A percentile compares a stretch with the other conserved stretches of the same genome.
Conservation (phyloP, 2,113 vertebrate genomes). For the Bubo blakistoni region DNA sequence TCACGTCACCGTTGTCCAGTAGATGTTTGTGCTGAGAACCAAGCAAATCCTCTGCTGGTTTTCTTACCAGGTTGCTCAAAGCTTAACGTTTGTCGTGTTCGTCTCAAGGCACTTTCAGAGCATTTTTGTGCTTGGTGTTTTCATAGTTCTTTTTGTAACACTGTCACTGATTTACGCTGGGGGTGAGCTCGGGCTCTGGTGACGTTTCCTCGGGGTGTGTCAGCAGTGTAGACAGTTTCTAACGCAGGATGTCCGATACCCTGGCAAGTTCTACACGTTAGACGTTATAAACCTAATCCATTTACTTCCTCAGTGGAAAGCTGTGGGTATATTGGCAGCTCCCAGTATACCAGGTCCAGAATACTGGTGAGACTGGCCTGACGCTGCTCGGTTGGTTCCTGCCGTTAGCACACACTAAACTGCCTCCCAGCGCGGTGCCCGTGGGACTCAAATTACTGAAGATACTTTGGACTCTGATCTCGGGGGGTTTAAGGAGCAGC, state of each 20-base stretch:
- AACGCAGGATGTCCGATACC: background rate
- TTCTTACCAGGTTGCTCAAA: background rate
- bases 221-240: background rate
- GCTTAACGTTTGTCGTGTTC: background rate
- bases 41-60: background rate
- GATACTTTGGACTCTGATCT: background rate
- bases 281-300: background rate
- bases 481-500: background rate
- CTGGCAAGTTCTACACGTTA: background rate
- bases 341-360: background rate
- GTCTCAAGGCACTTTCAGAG: background rate
- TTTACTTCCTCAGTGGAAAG: background rate
- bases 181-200: background rate
- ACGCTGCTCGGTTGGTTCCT: too few species aligned
- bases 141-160: background rate
- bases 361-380: background rate
- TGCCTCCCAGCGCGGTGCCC: background rate
- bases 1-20: too few species aligned
- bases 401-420: fast-evolving
- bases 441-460: background rate
- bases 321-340: background rate
- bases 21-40: background rate
- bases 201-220: background rate
- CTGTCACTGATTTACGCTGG: background rate
- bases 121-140: background rate